Percentiles rank a stretch among this genome's conserved stretches.
These are phyloP conservation scores for Bathynomus jamesi DNA, from an alignment of 1,140 invertebrate species.

Conservation along the genomic window DNA sequence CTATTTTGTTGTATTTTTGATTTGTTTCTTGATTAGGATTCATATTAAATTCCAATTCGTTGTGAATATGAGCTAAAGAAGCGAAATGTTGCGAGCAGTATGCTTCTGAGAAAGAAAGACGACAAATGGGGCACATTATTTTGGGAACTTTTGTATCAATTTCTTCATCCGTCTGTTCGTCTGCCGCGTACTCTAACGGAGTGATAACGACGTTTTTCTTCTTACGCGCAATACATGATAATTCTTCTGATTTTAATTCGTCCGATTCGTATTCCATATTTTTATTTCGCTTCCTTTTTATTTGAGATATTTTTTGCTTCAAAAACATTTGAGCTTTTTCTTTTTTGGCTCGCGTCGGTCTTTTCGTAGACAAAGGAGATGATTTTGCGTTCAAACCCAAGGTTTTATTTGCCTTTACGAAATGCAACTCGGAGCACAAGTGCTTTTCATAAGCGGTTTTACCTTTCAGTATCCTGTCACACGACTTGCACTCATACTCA, in stretches of 20 bases:
- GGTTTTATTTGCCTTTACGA: neutral
- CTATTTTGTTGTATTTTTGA: conserved; percentile 7
- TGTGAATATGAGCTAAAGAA: conserved; percentile 15
- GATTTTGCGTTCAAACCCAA: neutral
- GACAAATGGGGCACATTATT: conserved; percentile 9
- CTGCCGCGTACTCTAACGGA: neutral
- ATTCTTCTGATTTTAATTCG: no score
- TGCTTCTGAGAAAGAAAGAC: conserved; percentile 4
- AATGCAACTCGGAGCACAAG: neutral
- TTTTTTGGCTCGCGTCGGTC: conserved; percentile 8
- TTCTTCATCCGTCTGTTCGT: neutral
- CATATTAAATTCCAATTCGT: conserved; percentile 11
- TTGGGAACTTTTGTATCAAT: neutral
- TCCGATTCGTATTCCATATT: no score
- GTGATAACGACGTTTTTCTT: neutral
- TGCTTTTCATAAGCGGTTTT: neutral
- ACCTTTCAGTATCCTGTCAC: neutral
- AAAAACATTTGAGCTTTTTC: conserved; percentile 5
- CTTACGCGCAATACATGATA: no score
- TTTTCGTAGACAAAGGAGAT: neutral
- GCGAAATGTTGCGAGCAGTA: conserved; percentile 11
- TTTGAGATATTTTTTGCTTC: conserved; percentile 1
- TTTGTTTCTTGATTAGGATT: neutral
- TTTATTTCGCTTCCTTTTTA: conserved; percentile 4
- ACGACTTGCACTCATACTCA: neutral